phyloP scores from a whole-genome alignment of 2,797 vertebrate species.

The Florisuga fusca region DNA sequence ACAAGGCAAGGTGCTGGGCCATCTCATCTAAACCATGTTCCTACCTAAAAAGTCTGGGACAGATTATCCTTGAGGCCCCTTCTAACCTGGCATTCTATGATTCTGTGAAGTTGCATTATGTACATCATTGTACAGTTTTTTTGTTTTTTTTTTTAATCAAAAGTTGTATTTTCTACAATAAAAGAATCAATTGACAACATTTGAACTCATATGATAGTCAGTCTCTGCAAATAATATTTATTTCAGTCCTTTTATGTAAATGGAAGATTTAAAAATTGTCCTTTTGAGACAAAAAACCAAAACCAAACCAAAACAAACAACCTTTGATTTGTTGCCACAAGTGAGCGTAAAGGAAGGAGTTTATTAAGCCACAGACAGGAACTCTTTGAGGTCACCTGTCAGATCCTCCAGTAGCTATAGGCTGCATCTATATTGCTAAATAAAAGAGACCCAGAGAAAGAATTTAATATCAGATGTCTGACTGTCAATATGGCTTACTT shows the following conservation, averaged over 20 bases:
- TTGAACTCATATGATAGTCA: not conserved
- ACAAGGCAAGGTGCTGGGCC: too few relatives aligned
- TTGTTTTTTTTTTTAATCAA: not conserved
- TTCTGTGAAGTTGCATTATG: not conserved
- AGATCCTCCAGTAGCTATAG: not conserved
- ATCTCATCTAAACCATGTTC: too few relatives aligned
- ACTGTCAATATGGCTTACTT: not conserved
- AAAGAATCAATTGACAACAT: not conserved
- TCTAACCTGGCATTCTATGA: too few relatives aligned
- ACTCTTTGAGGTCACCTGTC: not conserved
- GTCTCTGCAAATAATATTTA: not conserved
- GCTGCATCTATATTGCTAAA: not conserved
- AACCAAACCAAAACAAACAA: not conserved
- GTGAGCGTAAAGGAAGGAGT: not conserved
- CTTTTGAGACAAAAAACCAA: too few relatives aligned
- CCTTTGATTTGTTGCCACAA: not conserved
- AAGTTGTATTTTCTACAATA: not conserved
- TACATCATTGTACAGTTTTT: rapidly evolving
- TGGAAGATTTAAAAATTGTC: too few relatives aligned
- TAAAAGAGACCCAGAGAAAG: not conserved
- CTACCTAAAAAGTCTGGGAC: too few relatives aligned
- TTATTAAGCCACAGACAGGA: not conserved
- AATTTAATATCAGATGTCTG: not conserved
- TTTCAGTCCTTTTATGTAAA: not conserved
- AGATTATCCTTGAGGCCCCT: too few relatives aligned